Conservation (phyloP, 1,140 invertebrate genomes). For the Lutraria rhynchaena region DNA sequence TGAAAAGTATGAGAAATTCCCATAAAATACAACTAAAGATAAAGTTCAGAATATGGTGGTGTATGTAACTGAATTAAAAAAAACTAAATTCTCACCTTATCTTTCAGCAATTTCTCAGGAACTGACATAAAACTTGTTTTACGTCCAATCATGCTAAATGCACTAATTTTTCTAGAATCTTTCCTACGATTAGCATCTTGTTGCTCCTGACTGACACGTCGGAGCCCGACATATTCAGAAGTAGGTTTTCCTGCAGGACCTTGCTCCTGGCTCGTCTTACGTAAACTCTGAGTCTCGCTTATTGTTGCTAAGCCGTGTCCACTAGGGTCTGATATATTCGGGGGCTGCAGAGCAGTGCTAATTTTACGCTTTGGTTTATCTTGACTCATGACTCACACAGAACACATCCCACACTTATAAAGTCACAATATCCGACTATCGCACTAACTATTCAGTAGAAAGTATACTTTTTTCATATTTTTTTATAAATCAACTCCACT, state of each 20-base stretch:
- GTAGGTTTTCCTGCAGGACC: constrained; percentile 12
- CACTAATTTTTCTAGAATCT: constrained; percentile 48
- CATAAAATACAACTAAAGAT: too few relatives aligned
- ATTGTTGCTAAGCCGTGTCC: constrained; percentile 41
- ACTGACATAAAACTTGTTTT: constrained; percentile 39
- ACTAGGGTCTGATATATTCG: constrained; percentile 26
- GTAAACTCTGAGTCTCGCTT: constrained; percentile 19
- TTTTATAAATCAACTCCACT: too few relatives aligned
- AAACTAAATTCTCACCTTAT: constrained; percentile 26
- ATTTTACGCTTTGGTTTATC: constrained; percentile 53
- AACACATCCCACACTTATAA: background rate
- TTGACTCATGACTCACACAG: constrained; percentile 25
- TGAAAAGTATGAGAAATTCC: too few relatives aligned
- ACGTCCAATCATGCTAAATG: constrained; percentile 39
- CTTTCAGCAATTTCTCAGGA: constrained; percentile 40
- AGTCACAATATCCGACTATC: too few relatives aligned
- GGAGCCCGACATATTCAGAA: constrained; percentile 18
- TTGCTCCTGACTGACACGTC: constrained; percentile 37
- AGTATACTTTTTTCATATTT: too few relatives aligned
- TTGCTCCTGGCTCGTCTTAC: constrained; percentile 41
- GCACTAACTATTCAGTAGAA: too few relatives aligned
- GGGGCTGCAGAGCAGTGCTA: constrained; percentile 43
- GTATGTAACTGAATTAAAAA: background rate
- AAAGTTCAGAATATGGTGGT: too few relatives aligned
- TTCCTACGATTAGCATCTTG: constrained; percentile 1